Evolutionary conservation across 2,113 vertebrate species (phyloP), one percentile per base, ranked within the genome.

Genomic region (Neodon shergylaensis): DNA sequence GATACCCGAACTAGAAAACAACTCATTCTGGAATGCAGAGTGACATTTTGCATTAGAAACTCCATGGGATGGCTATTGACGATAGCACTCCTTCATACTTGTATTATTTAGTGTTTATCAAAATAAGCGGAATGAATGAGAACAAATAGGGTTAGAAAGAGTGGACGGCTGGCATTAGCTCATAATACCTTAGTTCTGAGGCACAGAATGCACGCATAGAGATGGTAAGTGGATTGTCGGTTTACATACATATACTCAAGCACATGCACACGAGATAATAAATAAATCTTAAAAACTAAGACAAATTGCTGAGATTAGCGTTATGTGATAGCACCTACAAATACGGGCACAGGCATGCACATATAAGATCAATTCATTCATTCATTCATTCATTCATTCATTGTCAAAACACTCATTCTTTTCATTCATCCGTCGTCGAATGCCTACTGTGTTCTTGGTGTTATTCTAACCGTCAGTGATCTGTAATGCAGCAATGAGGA

Each of bases 1-100:
- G 63, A 88, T 85, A 19, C 52, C 68, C 74, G 72, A n/a, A 49
- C 81, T 85, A 77, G 88, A 94, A 95, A 88, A 44, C 8, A 77
- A 68, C 16, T 68, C 87, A 54, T 17, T 81, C 9, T 61, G 22
- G n/a, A 90, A 70, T 39, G 26, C 33, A 92, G 58, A 90, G 7
- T 76, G 31, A 66, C 1, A 3, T 85, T 76, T 88, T 85, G 24
- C 11, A 84, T 0, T 13, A 39, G 42, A 92, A 91, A 36, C 31
- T 61, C 21, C 6, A 78, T 19, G 81, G 81, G 52, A 33, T 8
- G 68, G 31, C 52, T 92, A 31, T n/a, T 65, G 49, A 93, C 21
- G 61, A 88, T 39, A 52, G 78, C 33, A 28, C 8, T 39, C 47
- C 28, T 84, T 83, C 76, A 33, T 3, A 58, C 65, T 90, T 77